phyloP scores from a whole-genome alignment of 1,140 invertebrate species.

The Diachasmimorpha longicaudata region DNA sequence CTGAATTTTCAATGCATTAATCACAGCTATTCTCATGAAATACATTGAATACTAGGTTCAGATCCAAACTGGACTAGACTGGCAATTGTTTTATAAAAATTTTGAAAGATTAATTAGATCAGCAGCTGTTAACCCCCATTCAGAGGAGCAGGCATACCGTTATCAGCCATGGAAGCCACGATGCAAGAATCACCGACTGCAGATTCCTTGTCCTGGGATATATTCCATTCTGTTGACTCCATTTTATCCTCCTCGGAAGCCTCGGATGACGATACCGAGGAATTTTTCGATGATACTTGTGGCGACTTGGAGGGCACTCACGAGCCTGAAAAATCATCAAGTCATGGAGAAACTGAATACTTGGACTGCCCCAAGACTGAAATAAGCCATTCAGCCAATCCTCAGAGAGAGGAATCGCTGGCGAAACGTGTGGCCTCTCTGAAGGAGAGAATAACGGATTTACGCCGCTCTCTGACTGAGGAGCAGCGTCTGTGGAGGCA shows the following conservation, averaged over 20 bases:
- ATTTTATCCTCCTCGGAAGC: background rate
- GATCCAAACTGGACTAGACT: too few relatives aligned
- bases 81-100: background rate
- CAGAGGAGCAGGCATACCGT: background rate
- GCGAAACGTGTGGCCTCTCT: background rate
- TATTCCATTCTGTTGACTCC: background rate
- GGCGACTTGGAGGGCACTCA: background rate
- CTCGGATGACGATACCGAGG: background rate
- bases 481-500: background rate
- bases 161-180: background rate
- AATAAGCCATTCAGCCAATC: background rate
- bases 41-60: too few relatives aligned
- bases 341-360: background rate
- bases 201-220: background rate
- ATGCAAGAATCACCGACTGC: background rate
- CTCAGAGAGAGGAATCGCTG: background rate
- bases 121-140: background rate
- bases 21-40: too few relatives aligned
- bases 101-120: background rate
- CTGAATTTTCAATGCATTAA: background rate
- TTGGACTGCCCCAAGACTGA: too few relatives aligned
- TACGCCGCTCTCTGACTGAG: background rate
- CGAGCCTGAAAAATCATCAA: background rate
- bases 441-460: background rate
- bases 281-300: background rate